A percentile compares a stretch with the other conserved stretches of the same genome.
These are phyloP conservation scores for Onychorhynchus coronatus DNA, from an alignment of 2,113 vertebrate species.

Conservation along the genomic window DNA sequence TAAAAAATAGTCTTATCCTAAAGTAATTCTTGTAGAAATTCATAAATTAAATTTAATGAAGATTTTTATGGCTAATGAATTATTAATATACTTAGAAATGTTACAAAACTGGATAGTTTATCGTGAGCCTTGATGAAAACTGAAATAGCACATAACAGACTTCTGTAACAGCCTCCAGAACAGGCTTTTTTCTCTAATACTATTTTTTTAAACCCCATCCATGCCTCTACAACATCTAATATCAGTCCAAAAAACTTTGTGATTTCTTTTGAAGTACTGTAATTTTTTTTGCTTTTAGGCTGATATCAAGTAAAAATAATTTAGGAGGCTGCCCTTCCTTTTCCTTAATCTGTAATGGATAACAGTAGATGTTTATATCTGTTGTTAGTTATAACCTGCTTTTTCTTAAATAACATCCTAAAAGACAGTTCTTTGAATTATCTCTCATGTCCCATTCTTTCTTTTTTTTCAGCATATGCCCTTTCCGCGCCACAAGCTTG, in stretches of 20 bases:
- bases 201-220: background rate
- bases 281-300: background rate
- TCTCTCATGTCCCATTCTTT: accelerated
- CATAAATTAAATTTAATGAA: background rate
- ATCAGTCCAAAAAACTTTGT: background rate
- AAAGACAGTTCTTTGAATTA: background rate
- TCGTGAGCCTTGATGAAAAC: background rate
- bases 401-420: background rate
- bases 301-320: background rate
- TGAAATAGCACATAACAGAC: background rate
- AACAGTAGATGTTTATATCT: background rate
- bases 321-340: background rate
- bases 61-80: background rate
- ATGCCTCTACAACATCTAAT: background rate
- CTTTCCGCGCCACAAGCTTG: background rate
- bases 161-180: background rate
- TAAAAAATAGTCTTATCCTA: background rate
- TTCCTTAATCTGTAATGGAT: background rate
- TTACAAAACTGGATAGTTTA: background rate
- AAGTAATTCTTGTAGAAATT: background rate
- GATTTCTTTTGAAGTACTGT: background rate
- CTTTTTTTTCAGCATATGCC: background rate
- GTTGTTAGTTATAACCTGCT: background rate
- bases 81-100: background rate
- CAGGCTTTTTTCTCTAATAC: background rate